Conservation (phyloP, 2,113 vertebrate species). For the Mirza zaza region DNA sequence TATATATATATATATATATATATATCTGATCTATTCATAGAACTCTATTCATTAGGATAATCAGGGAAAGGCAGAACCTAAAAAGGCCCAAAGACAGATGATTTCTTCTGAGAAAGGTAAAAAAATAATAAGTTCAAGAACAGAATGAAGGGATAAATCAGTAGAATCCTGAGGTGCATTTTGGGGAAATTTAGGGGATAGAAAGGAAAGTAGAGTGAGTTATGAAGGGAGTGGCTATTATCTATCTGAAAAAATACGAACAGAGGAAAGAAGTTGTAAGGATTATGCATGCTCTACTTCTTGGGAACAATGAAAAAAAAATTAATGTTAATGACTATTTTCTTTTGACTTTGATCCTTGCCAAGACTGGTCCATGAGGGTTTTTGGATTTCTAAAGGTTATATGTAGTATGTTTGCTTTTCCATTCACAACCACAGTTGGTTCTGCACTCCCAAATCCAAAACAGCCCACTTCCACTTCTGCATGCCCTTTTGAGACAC, state of each 20-base stretch:
- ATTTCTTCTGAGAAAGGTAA: neutral
- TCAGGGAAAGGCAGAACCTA: neutral
- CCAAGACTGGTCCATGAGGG: neutral
- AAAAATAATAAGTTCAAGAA: neutral
- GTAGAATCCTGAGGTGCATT: neutral
- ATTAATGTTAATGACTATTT: neutral
- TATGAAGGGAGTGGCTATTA: neutral
- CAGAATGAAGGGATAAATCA: neutral
- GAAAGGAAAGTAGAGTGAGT: neutral
- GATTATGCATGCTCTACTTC: neutral
- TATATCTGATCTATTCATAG: too few species aligned
- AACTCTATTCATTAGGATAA: neutral
- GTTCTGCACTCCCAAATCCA: neutral
- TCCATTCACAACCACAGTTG: neutral
- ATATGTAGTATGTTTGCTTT: neutral
- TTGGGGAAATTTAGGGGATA: neutral
- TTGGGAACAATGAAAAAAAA: conserved; percentile 17
- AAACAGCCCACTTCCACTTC: neutral
- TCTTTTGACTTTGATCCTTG: neutral
- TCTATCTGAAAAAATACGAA: neutral
- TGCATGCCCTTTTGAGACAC: neutral
- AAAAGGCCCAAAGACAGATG: neutral
- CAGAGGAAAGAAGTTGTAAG: neutral
- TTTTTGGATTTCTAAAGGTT: neutral
- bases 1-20: too few species aligned